phyloP scores from a whole-genome alignment of 2,113 vertebrate genomes.

The Nycticryphes semicollaris region DNA sequence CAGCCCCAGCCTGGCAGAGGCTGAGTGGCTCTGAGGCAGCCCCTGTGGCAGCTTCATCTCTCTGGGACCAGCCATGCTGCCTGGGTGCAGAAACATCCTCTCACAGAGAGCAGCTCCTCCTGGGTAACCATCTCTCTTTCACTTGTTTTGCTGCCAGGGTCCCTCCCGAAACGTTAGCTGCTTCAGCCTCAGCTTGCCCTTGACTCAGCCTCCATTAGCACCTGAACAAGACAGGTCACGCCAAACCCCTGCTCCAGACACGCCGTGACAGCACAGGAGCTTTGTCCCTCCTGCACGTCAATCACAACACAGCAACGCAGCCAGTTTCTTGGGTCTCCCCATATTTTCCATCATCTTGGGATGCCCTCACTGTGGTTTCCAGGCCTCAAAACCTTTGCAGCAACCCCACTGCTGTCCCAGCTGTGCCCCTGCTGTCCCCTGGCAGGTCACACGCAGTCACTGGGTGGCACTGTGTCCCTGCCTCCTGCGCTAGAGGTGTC shows the following conservation, averaged over 20 bases:
- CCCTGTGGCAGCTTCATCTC: background rate
- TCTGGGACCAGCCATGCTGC: rapidly evolving
- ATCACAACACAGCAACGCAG: background rate
- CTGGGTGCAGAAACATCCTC: background rate
- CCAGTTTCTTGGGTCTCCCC: background rate
- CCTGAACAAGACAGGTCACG: background rate
- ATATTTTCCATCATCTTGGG: background rate
- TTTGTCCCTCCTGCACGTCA: rapidly evolving
- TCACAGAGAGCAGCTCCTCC: rapidly evolving
- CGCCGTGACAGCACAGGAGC: background rate
- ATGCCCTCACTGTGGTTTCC: background rate
- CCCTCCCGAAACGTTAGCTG: background rate
- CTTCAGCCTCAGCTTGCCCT: background rate
- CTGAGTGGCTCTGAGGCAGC: background rate
- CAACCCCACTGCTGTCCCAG: background rate
- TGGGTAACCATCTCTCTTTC: background rate
- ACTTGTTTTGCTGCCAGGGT: background rate
- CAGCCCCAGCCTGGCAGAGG: background rate
- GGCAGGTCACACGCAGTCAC: conserved; percentile 17
- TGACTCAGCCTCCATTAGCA: background rate
- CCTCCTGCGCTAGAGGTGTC: background rate
- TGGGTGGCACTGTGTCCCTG: conserved; percentile 62
- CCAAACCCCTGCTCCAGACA: rapidly evolving
- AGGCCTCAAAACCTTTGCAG: background rate
- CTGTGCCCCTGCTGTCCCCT: background rate